A percentile compares a stretch with the other conserved stretches of the same genome.
phyloP scores from a whole-genome alignment of 2,888 invertebrate genomes.

The Drosophila mimetica region DNA sequence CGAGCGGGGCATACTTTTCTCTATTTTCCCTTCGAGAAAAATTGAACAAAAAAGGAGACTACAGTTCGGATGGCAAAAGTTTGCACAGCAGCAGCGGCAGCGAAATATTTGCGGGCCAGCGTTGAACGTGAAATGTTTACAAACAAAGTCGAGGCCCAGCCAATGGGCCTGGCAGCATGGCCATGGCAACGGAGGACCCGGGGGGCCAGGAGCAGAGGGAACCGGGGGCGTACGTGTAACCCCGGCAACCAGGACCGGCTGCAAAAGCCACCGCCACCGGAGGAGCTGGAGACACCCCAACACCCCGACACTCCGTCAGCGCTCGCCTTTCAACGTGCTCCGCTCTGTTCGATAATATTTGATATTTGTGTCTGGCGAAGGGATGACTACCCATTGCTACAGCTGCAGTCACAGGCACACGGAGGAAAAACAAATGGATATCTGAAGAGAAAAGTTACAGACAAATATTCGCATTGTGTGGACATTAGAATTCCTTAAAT shows the following conservation, averaged over 20 bases:
- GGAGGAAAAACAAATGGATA: background rate
- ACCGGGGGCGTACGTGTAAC: slow-evolving; percentile 47
- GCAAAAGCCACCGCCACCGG: slow-evolving; percentile 45
- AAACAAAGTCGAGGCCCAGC: slow-evolving; percentile 67
- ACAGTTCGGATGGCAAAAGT: slow-evolving; percentile 72
- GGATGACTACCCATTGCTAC: slow-evolving; percentile 5
- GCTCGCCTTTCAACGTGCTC: slow-evolving; percentile 40
- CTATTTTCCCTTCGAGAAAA: slow-evolving; percentile 46
- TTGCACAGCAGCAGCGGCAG: slow-evolving; percentile 64
- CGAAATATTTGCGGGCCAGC: slow-evolving; percentile 44
- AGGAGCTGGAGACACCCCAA: slow-evolving; percentile 21
- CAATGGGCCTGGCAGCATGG: slow-evolving; percentile 56
- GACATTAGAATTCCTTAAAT: no score
- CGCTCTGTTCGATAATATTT: slow-evolving; percentile 68
- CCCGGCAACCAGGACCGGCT: slow-evolving; percentile 57
- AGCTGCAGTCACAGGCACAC: slow-evolving; percentile 16
- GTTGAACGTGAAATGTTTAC: slow-evolving; percentile 77
- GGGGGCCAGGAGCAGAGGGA: background rate
- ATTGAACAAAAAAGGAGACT: slow-evolving; percentile 20
- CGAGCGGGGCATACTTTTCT: slow-evolving; percentile 40
- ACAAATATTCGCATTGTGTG: no score
- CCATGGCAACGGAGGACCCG: slow-evolving; percentile 38
- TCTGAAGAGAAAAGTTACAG: no score
- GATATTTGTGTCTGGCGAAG: slow-evolving; percentile 57
- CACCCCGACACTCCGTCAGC: slow-evolving; percentile 59